These are phyloP conservation scores for Zaprionus africanus DNA, from an alignment of 1,140 invertebrate genomes.

Conservation along the genomic window DNA sequence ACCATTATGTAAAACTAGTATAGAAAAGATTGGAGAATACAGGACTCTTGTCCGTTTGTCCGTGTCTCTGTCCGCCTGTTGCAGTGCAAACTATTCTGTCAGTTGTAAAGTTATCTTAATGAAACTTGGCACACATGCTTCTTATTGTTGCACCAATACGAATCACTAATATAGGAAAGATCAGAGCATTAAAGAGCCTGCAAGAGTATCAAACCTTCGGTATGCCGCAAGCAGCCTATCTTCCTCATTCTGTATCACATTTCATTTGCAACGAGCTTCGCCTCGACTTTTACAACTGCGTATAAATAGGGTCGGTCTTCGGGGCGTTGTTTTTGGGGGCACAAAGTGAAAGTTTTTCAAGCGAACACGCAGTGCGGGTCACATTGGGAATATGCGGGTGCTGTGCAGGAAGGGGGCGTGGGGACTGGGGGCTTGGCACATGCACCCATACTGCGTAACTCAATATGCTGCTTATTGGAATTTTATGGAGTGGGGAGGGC, in stretches of 20 bases:
- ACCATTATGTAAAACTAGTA: too few relatives aligned
- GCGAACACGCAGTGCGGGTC: not conserved
- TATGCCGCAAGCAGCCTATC: not conserved
- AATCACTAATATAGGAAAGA: too few relatives aligned
- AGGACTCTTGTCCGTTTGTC: too few relatives aligned
- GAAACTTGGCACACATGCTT: too few relatives aligned
- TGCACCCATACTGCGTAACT: conserved; percentile 44
- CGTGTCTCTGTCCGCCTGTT: too few relatives aligned
- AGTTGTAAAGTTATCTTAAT: too few relatives aligned
- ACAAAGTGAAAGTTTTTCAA: conserved; percentile 8
- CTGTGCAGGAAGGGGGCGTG: not conserved
- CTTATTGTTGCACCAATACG: too few relatives aligned
- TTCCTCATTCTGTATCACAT: not conserved
- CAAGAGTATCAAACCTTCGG: too few relatives aligned
- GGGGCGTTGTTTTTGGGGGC: conserved; percentile 6
- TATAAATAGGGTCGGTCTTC: not conserved
- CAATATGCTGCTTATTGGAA: conserved; percentile 65
- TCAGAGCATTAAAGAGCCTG: too few relatives aligned
- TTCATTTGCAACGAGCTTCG: not conserved
- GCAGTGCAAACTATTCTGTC: too few relatives aligned
- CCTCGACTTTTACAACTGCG: not conserved
- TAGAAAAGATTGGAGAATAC: too few relatives aligned
- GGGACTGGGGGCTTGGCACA: conserved; percentile 33
- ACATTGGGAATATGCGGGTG: conserved; percentile 2
- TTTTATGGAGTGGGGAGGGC: conserved; percentile 31